Evolutionary conservation across 30 jellyfish, hydroid and myxozoan species (phyloP).

Genomic region (Morbakka virulenta): DNA sequence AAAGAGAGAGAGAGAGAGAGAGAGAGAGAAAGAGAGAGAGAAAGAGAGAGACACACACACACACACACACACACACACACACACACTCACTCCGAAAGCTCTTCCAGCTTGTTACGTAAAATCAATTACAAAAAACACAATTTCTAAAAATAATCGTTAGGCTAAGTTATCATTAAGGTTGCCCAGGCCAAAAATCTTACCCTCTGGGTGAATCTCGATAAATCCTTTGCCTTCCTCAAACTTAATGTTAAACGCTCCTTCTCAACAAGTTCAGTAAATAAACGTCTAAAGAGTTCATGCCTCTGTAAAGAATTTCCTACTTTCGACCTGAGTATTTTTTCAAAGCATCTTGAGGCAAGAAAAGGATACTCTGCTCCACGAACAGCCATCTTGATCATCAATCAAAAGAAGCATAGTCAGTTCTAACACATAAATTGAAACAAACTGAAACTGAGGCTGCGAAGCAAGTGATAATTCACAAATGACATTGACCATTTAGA

Average conservation of each 20-base stretch:
- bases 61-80: too few species aligned
- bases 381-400: conserved; percentile 34
- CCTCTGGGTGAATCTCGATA: conserved; percentile 86
- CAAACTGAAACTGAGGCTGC: conserved; percentile 27
- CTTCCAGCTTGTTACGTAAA: too few species aligned
- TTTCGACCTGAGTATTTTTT: conserved; percentile 50
- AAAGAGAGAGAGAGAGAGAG: too few species aligned
- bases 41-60: too few species aligned
- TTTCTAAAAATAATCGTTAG: too few species aligned
- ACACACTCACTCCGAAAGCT: too few species aligned
- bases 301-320: conserved; percentile 45
- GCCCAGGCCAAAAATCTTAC: conserved; percentile 42
- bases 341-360: conserved; percentile 67
- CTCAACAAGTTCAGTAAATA: conserved; percentile 67
- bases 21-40: too few species aligned
- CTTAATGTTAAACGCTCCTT: conserved; percentile 77
- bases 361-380: conserved; percentile 46
- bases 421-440: not conserved
- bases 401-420: not conserved
- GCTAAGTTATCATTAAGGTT: too few species aligned
- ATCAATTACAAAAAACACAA: too few species aligned
- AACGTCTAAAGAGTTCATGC: conserved; percentile 29
- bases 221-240: conserved; percentile 62
- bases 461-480: too few species aligned
- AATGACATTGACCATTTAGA: too few species aligned